Percentiles rank a stretch among this genome's conserved stretches.
Conservation (phyloP, 2,888 invertebrate species). For the Apeira syringaria region DNA sequence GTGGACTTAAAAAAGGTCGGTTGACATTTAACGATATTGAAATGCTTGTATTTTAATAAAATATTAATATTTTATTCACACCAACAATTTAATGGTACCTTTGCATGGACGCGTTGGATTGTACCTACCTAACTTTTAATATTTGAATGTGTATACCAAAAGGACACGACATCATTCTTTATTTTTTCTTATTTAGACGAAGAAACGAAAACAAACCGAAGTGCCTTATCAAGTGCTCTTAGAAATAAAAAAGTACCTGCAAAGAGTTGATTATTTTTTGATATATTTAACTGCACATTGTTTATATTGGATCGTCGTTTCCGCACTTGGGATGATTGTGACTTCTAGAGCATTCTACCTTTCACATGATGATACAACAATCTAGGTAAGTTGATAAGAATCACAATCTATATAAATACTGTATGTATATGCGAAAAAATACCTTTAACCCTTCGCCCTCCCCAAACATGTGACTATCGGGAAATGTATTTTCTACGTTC, state of each 20-base stretch:
- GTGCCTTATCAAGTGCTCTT: slow-evolving; percentile 63
- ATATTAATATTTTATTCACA: slow-evolving; percentile 17
- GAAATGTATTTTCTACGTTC: too few species aligned
- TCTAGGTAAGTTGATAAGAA: slow-evolving; percentile 70
- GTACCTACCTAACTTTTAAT: slow-evolving; percentile 19
- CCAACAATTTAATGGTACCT: slow-evolving; percentile 33
- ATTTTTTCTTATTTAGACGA: slow-evolving; percentile 44
- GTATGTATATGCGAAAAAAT: too few species aligned
- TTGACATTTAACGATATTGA: slow-evolving; percentile 34
- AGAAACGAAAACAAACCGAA: slow-evolving; percentile 50
- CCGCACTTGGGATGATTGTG: slow-evolving; percentile 39
- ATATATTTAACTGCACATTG: slow-evolving; percentile 36
- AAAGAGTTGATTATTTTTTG: slow-evolving; percentile 45
- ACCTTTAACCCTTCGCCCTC: too few species aligned
- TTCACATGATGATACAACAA: slow-evolving; percentile 68
- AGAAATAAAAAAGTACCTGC: slow-evolving; percentile 46
- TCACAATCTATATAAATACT: too few species aligned
- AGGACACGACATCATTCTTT: slow-evolving; percentile 47
- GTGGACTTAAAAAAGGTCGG: slow-evolving; percentile 34
- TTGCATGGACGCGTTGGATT: slow-evolving; percentile 41
- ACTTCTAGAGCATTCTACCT: slow-evolving; percentile 54
- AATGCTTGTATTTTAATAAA: slow-evolving; percentile 16
- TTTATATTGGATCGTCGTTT: slow-evolving; percentile 37
- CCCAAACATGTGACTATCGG: too few species aligned
- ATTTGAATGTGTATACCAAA: slow-evolving; percentile 50